Percentiles rank a stretch among this genome's conserved stretches.
These are phyloP conservation scores for Sabellastarte sp. DNA, from an alignment of 2,888 invertebrate genomes.

Conservation along the genomic window DNA sequence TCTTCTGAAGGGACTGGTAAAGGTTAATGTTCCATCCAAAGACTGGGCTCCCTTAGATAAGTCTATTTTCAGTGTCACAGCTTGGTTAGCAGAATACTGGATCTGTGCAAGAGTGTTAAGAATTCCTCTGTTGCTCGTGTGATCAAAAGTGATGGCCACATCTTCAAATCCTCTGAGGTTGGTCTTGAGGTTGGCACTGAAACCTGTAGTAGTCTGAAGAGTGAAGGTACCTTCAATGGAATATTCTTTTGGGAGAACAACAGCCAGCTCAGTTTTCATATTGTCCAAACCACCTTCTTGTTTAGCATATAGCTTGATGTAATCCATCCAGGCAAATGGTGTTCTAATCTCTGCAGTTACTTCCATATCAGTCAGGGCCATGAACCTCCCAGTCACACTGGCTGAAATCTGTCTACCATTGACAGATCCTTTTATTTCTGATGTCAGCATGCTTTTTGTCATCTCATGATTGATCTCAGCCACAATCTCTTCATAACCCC, in stretches of 20 bases:
- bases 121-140: neutral
- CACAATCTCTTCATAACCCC: neutral
- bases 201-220: neutral
- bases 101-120: neutral
- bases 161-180: neutral
- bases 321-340: too few species aligned
- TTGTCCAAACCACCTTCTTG: neutral
- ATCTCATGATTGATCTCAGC: neutral
- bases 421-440: too few species aligned
- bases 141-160: neutral
- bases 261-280: neutral
- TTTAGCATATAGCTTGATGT: too few species aligned
- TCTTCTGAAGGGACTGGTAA: neutral
- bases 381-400: too few species aligned
- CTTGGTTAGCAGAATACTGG: neutral
- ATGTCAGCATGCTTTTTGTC: too few species aligned
- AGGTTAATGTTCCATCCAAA: neutral
- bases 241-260: neutral
- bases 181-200: neutral
- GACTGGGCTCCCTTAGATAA: neutral
- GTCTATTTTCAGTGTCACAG: neutral
- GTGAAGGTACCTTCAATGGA: neutral
- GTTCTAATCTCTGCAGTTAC: too few species aligned
- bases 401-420: too few species aligned
- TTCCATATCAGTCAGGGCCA: too few species aligned